phyloP scores from a whole-genome alignment of 2,888 invertebrate genomes.

The Nomada flava region DNA sequence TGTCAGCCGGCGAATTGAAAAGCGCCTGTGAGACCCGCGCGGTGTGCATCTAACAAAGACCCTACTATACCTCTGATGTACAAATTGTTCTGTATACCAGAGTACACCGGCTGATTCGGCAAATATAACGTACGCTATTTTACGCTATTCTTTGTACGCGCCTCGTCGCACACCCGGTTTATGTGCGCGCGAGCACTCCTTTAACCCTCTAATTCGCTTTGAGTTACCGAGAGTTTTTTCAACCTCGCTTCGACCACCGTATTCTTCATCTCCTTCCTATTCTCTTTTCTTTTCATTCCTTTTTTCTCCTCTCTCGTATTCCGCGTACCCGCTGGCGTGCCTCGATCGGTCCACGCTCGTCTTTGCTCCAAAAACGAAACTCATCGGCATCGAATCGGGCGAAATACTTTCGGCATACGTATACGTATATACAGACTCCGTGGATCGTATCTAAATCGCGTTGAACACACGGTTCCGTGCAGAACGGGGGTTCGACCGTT shows the following conservation, averaged over 20 bases:
- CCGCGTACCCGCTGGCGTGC: background rate
- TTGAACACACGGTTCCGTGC: slow-evolving; percentile 6
- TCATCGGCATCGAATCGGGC: background rate
- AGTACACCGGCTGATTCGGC: slow-evolving; percentile 43
- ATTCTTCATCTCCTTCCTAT: background rate
- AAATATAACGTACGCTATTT: slow-evolving; percentile 46
- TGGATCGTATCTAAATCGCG: slow-evolving; percentile 29
- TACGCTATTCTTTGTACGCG: slow-evolving; percentile 43
- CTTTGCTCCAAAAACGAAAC: background rate
- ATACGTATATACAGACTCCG: background rate
- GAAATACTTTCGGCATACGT: background rate
- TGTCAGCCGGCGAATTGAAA: slow-evolving; percentile 47
- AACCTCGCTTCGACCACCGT: background rate
- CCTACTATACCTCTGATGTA: slow-evolving; percentile 43
- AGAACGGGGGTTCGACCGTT: slow-evolving; percentile 24
- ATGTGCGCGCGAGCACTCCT: background rate
- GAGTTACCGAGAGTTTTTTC: slow-evolving; percentile 27
- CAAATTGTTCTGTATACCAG: slow-evolving; percentile 44
- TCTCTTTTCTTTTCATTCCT: background rate
- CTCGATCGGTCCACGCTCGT: background rate
- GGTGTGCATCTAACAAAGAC: slow-evolving; percentile 42
- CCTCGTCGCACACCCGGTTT: slow-evolving; percentile 28
- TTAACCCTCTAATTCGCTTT: slow-evolving; percentile 33
- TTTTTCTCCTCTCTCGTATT: background rate
- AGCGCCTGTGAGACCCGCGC: slow-evolving; percentile 36